Percentiles rank a stretch among this genome's conserved stretches.
Evolutionary conservation across 2,113 vertebrate genomes (phyloP).

Genomic region (Nicator chloris): DNA sequence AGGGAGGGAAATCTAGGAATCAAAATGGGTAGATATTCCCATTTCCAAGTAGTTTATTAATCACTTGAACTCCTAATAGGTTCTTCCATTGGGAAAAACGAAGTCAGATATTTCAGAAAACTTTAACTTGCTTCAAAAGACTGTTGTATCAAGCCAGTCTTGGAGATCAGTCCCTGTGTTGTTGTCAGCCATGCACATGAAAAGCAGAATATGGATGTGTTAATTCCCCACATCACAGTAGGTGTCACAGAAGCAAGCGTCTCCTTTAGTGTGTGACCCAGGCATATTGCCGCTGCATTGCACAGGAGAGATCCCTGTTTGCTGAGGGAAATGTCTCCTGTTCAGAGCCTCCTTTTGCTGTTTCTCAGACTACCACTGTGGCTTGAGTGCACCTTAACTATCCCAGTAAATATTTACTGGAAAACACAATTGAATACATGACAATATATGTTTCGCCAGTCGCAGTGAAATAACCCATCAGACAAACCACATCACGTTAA

Average conservation of each 20-base stretch:
- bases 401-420: neutral
- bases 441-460: neutral
- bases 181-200: fast-evolving
- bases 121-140: neutral
- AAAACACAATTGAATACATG: neutral
- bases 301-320: neutral
- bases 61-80: neutral
- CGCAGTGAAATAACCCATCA: neutral
- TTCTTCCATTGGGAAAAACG: neutral
- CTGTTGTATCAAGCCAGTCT: neutral
- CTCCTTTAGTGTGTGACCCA: neutral
- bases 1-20: neutral
- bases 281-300: fast-evolving
- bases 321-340: neutral
- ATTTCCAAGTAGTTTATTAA: neutral
- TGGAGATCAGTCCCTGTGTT: neutral
- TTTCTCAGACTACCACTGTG: neutral
- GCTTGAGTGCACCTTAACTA: neutral
- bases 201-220: neutral
- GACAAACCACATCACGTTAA: neutral
- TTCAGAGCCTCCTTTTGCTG: neutral
- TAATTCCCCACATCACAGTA: neutral
- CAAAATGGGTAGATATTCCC: neutral
- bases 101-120: neutral
- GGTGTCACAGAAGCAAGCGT: neutral